Percentiles rank a stretch among this genome's conserved stretches.
These are phyloP conservation scores for Druon quercuslanigerum DNA, from an alignment of 1,140 invertebrate genomes.

Conservation along the genomic window DNA sequence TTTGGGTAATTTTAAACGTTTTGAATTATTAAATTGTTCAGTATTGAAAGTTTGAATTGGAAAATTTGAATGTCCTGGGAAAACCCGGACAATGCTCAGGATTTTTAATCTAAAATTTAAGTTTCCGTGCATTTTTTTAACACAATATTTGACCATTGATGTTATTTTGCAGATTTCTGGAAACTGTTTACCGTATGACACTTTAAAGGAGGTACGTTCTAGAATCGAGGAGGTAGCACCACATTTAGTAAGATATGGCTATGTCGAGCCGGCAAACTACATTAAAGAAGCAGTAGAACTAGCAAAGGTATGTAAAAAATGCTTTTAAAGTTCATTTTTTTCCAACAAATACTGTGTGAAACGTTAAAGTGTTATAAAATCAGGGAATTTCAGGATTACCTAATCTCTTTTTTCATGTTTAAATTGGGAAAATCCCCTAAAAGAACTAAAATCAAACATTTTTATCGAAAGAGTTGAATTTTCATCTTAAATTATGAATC, in stretches of 20 bases:
- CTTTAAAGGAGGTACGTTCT: slow-evolving; percentile 86
- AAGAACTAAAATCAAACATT: too few species aligned
- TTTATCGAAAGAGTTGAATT: too few species aligned
- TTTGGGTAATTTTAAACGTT: slow-evolving; percentile 32
- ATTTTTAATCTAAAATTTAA: neutral
- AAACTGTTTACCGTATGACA: slow-evolving; percentile 91
- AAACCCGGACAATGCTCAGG: too few species aligned
- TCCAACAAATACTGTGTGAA: neutral
- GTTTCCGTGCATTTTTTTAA: slow-evolving; percentile 3
- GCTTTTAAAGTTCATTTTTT: slow-evolving; percentile 43
- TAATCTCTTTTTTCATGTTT: too few species aligned
- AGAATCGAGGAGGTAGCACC: slow-evolving; percentile 92
- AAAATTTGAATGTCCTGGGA: too few species aligned
- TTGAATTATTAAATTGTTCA: neutral
- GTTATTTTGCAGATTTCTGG: slow-evolving; percentile 86
- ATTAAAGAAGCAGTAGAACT: slow-evolving; percentile 85
- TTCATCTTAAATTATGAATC: too few species aligned
- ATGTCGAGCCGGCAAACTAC: slow-evolving; percentile 89
- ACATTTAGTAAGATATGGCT: slow-evolving; percentile 89
- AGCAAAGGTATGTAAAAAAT: slow-evolving; percentile 76
- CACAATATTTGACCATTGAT: slow-evolving; percentile 54
- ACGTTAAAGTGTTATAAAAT: too few species aligned
- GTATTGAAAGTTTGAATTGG: too few species aligned
- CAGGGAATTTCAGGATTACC: too few species aligned
- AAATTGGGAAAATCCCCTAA: too few species aligned